phyloP scores from a whole-genome alignment of 1,140 invertebrate species.

The Pogonomyrmex barbatus region DNA sequence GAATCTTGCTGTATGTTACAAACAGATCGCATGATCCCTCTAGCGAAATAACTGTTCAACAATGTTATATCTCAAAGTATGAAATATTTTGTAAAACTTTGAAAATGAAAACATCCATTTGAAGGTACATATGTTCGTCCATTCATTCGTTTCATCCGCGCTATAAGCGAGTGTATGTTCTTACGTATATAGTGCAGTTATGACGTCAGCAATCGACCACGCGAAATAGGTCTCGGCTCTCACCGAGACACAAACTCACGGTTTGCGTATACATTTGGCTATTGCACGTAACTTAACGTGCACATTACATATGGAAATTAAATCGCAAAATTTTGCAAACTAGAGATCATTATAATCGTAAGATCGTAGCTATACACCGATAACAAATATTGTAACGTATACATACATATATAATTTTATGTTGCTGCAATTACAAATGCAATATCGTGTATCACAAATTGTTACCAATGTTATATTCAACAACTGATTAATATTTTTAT shows the following conservation, averaged over 20 bases:
- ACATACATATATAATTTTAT: neutral
- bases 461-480: neutral
- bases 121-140: neutral
- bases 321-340: constrained; percentile 1
- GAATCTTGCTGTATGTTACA: neutral
- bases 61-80: neutral
- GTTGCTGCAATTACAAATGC: neutral
- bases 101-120: constrained; percentile 43
- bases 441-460: neutral
- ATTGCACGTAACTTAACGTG: neutral
- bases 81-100: constrained; percentile 25
- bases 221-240: constrained; percentile 59
- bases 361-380: neutral
- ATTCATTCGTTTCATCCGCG: constrained; percentile 36
- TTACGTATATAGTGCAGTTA: constrained; percentile 16
- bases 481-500: neutral
- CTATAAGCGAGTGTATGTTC: neutral
- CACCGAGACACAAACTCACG: constrained; percentile 59
- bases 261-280: constrained; percentile 33
- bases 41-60: neutral
- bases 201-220: constrained; percentile 62
- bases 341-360: neutral
- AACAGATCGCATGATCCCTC: constrained; percentile 13
- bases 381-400: neutral
- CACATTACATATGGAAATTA: constrained; percentile 4